Percentiles rank a stretch among this genome's conserved stretches.
These are phyloP conservation scores for Leptinotarsa rubiginosa DNA, from an alignment of 2,888 invertebrate species.

Conservation along the genomic window DNA sequence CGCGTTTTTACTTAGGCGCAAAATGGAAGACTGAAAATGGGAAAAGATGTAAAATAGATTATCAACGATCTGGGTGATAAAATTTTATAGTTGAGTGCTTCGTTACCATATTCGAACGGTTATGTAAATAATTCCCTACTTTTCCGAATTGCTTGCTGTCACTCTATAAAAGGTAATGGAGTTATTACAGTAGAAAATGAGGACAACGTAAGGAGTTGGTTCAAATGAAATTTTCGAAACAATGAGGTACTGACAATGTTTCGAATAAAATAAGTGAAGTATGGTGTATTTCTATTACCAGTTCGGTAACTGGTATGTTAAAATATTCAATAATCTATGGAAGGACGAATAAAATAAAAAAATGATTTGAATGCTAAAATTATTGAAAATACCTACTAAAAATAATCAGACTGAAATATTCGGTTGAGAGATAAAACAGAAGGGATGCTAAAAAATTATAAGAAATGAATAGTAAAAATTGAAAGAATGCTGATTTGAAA, in stretches of 20 bases:
- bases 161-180: slow-evolving; percentile 7
- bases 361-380: too few species aligned
- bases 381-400: too few species aligned
- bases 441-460: too few species aligned
- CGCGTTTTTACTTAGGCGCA: slow-evolving; percentile 5
- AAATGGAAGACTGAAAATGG: slow-evolving; percentile 23
- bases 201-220: not conserved
- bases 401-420: too few species aligned
- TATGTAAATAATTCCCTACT: slow-evolving; percentile 25
- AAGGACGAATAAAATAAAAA: too few species aligned
- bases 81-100: slow-evolving; percentile 37
- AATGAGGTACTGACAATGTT: not conserved
- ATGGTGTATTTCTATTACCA: too few species aligned
- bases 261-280: too few species aligned
- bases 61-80: slow-evolving; percentile 36
- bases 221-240: not conserved
- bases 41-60: slow-evolving; percentile 31
- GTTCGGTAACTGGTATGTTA: too few species aligned
- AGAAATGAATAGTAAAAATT: too few species aligned
- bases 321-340: too few species aligned
- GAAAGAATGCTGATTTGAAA: too few species aligned
- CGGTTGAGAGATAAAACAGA: too few species aligned
- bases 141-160: slow-evolving; percentile 19
- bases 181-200: not conserved
- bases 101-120: slow-evolving; percentile 31